Evolutionary conservation across 1,140 invertebrate genomes (phyloP).

Genomic region (Daktulosphaira vitifoliae): DNA sequence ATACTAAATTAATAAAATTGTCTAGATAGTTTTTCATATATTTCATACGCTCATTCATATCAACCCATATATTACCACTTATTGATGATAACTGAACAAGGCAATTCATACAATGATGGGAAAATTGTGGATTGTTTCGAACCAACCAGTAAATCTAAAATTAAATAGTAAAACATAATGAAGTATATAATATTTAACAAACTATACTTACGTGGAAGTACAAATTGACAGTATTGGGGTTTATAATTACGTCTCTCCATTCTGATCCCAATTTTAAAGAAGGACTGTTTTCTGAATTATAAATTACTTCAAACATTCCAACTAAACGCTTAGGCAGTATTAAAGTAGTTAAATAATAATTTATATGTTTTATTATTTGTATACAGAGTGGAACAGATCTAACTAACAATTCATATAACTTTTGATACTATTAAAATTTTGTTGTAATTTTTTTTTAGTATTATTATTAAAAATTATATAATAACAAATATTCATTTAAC

Average conservation of each 20-base stretch:
- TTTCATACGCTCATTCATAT: slow-evolving; percentile 52
- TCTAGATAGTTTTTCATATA: slow-evolving; percentile 64
- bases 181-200: background rate
- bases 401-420: no score
- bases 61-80: slow-evolving; percentile 58
- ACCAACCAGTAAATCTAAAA: slow-evolving; percentile 69
- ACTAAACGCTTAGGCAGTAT: slow-evolving; percentile 58
- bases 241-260: slow-evolving; percentile 69
- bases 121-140: slow-evolving; percentile 59
- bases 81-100: slow-evolving; percentile 69
- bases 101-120: slow-evolving; percentile 67
- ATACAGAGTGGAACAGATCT: no score
- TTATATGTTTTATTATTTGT: no score
- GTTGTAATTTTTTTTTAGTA: no score
- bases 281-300: slow-evolving; percentile 57
- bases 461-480: no score
- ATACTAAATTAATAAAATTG: slow-evolving; percentile 58
- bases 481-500: no score
- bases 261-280: slow-evolving; percentile 51
- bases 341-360: slow-evolving; percentile 46
- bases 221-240: slow-evolving; percentile 60
- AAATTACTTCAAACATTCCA: slow-evolving; percentile 60
- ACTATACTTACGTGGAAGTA: slow-evolving; percentile 55
- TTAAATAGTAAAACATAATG: slow-evolving; percentile 24
- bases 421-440: no score